Conservation (phyloP, 2,113 vertebrate species). For the Eulacestoma nigropectus region DNA sequence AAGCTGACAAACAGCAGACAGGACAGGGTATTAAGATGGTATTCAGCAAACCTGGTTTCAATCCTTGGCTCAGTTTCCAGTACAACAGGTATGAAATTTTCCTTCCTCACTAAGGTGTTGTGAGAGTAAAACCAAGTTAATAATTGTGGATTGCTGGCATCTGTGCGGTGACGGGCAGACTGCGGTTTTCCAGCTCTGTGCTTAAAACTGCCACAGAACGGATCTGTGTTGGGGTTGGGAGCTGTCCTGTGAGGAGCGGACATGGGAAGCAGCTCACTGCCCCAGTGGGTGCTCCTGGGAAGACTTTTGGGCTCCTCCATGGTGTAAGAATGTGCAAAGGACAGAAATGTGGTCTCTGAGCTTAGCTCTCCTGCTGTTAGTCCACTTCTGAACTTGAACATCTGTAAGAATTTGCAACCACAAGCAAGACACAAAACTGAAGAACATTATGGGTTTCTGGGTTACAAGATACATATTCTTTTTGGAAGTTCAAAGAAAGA, state of each 20-base stretch:
- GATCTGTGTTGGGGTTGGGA: not conserved
- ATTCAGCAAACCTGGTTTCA: conserved; percentile 6
- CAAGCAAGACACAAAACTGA: not conserved
- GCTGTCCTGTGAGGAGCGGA: not conserved
- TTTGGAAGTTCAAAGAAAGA: not conserved
- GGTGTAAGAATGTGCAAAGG: not conserved
- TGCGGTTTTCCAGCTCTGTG: not conserved
- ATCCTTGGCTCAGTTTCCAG: conserved; percentile 18
- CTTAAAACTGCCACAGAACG: not conserved
- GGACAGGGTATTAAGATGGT: not conserved
- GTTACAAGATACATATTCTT: not conserved
- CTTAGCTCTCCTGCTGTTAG: not conserved
- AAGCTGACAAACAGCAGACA: conserved; percentile 26
- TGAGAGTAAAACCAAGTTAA: conserved; percentile 7
- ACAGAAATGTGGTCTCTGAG: not conserved
- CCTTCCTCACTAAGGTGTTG: not conserved
- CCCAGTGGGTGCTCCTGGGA: not conserved
- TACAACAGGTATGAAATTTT: conserved; percentile 46
- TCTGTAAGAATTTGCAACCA: not conserved
- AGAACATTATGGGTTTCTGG: not conserved
- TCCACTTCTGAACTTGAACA: not conserved
- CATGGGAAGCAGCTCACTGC: not conserved
- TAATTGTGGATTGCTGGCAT: not conserved
- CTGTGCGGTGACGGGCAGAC: not conserved
- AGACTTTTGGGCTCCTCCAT: not conserved